Conservation (phyloP, 2,113 vertebrate species). For the Nipponia nippon region DNA sequence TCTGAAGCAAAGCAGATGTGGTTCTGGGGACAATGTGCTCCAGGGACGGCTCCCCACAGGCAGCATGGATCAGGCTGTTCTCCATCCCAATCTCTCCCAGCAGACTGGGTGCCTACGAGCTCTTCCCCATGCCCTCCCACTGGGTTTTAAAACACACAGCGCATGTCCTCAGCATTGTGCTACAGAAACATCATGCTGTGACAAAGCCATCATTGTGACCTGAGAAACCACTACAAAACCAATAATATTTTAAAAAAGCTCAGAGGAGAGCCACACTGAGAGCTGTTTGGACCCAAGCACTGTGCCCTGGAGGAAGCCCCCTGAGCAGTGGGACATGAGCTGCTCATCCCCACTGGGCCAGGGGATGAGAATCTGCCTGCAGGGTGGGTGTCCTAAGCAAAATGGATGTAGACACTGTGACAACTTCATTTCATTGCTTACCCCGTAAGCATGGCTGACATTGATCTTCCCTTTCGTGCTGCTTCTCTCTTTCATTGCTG, state of each 20-base stretch:
- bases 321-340: not conserved
- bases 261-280: not conserved
- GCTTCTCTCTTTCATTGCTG: not conserved
- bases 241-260: not conserved
- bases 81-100: not conserved
- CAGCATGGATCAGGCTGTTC: not conserved
- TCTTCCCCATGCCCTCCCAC: not conserved
- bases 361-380: not conserved
- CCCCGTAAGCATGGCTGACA: not conserved
- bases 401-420: not conserved
- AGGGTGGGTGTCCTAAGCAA: not conserved
- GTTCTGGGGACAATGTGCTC: not conserved
- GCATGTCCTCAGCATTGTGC: not conserved
- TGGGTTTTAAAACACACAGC: not conserved
- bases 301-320: not conserved
- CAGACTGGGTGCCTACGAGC: not conserved
- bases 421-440: not conserved
- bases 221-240: not conserved
- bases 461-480: not conserved
- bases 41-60: accelerated
- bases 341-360: not conserved
- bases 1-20: not conserved
- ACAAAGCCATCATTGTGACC: not conserved
- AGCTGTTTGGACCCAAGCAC: not conserved
- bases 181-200: not conserved